These are phyloP conservation scores for Dasyprocta punctata DNA, from an alignment of 2,113 vertebrate genomes.

Conservation along the genomic window DNA sequence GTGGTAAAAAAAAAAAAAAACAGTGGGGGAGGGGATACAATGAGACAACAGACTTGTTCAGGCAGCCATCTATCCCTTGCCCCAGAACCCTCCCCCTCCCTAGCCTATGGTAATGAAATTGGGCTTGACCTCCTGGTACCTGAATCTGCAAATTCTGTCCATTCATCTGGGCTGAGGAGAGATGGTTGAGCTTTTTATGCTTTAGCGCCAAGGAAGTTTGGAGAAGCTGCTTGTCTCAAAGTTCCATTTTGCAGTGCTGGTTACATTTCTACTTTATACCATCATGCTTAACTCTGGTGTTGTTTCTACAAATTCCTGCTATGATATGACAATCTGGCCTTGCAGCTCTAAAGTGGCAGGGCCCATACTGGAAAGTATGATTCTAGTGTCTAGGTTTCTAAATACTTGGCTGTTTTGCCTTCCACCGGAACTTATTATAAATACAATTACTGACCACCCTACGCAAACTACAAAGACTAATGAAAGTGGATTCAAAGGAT, in stretches of 20 bases:
- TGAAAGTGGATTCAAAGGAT: not conserved
- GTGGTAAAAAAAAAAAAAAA: not conserved
- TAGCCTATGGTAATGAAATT: not conserved
- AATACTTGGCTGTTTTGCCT: not conserved
- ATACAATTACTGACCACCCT: not conserved
- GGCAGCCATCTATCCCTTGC: not conserved
- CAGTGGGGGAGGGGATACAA: not conserved
- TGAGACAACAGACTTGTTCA: not conserved
- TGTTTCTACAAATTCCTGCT: not conserved
- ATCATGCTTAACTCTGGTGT: not conserved
- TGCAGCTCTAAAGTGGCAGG: not conserved
- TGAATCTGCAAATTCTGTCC: not conserved
- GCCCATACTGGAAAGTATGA: not conserved
- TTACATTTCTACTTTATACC: not conserved
- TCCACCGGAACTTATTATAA: not conserved
- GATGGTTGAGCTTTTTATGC: not conserved
- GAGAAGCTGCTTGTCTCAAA: not conserved
- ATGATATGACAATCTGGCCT: not conserved
- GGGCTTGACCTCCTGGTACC: not conserved
- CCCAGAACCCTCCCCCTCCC: not conserved
- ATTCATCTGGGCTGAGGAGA: not conserved
- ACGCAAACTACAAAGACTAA: not conserved
- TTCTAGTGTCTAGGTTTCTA: not conserved
- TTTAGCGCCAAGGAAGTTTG: not conserved
- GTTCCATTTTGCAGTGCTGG: not conserved